Conservation (phyloP, 2,888 invertebrate genomes). For the Poecilobothrus nobilitatus region DNA sequence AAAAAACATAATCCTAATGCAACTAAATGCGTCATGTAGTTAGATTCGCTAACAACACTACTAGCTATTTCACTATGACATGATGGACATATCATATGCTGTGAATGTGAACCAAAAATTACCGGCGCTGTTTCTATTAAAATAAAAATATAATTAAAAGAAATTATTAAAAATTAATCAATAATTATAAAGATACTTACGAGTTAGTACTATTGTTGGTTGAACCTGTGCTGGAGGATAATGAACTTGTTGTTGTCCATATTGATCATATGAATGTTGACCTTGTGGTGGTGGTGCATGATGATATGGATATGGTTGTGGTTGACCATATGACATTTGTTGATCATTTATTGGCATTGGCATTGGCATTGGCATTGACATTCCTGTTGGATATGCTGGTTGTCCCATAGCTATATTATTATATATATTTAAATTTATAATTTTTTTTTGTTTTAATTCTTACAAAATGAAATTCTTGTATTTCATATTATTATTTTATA, state of each 20-base stretch:
- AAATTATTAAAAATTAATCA: no score
- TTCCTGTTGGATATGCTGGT: no score
- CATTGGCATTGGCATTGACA: no score
- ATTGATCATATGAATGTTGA: not conserved
- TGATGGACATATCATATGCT: not conserved
- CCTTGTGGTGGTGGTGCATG: not conserved
- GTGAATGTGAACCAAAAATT: not conserved
- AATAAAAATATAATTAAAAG: not conserved
- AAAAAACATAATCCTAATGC: not conserved
- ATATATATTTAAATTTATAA: no score
- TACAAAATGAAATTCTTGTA: no score
- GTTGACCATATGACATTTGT: no score
- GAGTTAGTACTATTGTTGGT: not conserved
- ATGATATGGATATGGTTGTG: not conserved
- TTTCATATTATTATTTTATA: no score
- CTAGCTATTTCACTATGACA: not conserved
- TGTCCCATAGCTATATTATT: no score
- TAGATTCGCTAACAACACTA: not conserved
- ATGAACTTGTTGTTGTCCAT: not conserved
- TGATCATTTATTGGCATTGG: no score
- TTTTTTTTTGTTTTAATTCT: no score
- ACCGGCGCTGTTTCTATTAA: not conserved
- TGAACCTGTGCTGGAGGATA: not conserved
- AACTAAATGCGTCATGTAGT: not conserved
- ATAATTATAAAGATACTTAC: not conserved